Conservation (phyloP, 2,888 invertebrate genomes). For the Pedicia rivosa region DNA sequence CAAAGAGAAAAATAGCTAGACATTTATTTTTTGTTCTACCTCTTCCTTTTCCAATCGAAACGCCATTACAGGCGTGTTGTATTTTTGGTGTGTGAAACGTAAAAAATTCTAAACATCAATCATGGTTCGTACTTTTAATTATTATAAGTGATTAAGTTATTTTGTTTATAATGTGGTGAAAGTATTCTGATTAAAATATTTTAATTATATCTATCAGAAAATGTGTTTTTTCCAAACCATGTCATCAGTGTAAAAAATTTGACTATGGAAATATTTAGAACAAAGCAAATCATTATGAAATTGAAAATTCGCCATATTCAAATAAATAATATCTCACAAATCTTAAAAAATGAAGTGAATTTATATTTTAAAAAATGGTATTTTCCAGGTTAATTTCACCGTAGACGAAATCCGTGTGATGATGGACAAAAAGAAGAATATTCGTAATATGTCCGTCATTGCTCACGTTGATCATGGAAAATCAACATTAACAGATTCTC, state of each 20-base stretch:
- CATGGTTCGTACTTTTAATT: conserved; percentile 28
- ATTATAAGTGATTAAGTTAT: too few species aligned
- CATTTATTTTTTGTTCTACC: conserved; percentile 3
- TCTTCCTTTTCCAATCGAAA: conserved; percentile 60
- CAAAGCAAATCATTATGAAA: too few species aligned
- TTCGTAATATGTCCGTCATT: conserved; percentile 99
- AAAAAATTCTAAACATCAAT: conserved; percentile 56
- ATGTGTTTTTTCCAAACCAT: too few species aligned
- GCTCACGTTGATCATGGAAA: conserved; percentile 99
- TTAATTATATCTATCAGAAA: too few species aligned
- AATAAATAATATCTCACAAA: too few species aligned
- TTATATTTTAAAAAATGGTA: too few species aligned
- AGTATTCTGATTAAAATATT: too few species aligned
- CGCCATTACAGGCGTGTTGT: conserved; percentile 80
- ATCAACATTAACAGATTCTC: conserved; percentile 97
- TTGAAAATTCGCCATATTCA: too few species aligned
- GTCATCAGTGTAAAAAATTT: background rate
- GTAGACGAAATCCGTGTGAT: conserved; percentile 98
- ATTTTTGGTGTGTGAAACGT: conserved; percentile 45
- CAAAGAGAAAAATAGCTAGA: too few species aligned
- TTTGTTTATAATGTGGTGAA: too few species aligned
- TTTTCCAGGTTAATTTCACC: conserved; percentile 94
- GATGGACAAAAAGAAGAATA: conserved; percentile 99
- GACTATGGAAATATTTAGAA: too few species aligned
- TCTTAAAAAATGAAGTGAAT: too few species aligned